Conservation (phyloP, 35 echinoderm and acorn worm species). For the Anneissia japonica region DNA sequence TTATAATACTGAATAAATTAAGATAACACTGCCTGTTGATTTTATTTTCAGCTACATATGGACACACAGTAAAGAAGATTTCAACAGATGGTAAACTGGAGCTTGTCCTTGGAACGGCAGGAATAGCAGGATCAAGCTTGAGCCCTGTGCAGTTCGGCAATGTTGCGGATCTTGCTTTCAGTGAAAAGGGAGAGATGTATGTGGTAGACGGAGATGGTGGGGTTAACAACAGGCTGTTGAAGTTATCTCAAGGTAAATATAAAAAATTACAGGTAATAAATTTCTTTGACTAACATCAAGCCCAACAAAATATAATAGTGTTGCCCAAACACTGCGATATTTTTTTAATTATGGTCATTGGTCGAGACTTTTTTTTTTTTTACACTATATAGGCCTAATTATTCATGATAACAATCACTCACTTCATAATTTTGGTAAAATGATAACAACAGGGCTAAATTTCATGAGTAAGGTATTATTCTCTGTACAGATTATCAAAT, state of each 20-base stretch:
- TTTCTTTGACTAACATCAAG: too few species aligned
- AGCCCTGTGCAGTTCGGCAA: conserved; percentile 76
- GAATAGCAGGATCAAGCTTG: conserved; percentile 44
- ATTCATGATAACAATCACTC: too few species aligned
- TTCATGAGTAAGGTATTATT: too few species aligned
- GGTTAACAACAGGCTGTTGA: conserved; percentile 77
- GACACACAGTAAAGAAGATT: conserved; percentile 76
- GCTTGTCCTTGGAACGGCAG: conserved; percentile 45
- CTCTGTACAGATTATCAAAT: too few species aligned
- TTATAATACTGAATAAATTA: background rate
- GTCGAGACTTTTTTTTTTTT: too few species aligned
- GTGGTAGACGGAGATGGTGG: conserved; percentile 92
- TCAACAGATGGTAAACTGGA: conserved; percentile 40
- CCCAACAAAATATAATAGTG: too few species aligned
- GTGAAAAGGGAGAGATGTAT: conserved; percentile 44
- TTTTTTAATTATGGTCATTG: too few species aligned
- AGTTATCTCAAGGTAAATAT: conserved; percentile 14
- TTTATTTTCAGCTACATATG: conserved; percentile 28
- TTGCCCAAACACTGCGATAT: too few species aligned
- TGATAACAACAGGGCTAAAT: too few species aligned
- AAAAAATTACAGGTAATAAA: conserved; percentile 16
- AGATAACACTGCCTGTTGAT: background rate
- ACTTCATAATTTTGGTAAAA: too few species aligned
- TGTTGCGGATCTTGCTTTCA: conserved; percentile 77
- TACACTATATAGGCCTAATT: too few species aligned